Base-by-base conservation (phyloP, 2,113 vertebrate genomes). In the Thinocorus orbignyianus region DNA sequence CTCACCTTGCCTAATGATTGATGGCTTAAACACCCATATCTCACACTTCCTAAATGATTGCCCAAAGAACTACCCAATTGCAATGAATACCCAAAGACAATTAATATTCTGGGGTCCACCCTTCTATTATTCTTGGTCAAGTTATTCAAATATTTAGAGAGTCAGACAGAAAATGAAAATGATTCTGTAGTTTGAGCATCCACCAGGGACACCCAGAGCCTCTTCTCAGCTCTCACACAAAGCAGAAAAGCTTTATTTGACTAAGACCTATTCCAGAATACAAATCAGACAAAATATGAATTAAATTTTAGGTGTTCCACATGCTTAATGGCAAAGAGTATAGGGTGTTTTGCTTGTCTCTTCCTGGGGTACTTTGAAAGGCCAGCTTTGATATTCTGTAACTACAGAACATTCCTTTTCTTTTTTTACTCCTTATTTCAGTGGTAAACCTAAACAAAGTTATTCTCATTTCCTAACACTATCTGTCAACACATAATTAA, bases 81-180 rank as follows among this genome's bases (percentile, higher is more conserved):
- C 39, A 82, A 10, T 11, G 25, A 72, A 39, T 42, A 8, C 13
- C 41, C 24, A 17, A 60, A 87, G 17, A 41, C 7, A 58, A 68
- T 89, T 74, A 62, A 19, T 54, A 81, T 87, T 86, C 77, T 66
- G 33, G 41, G 26, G 19, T 86, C 77, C 60, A 62, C 78, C 23
- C 4, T 26, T 78, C 42, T 84, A 42, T 46, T 83, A 22, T 39
- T 94, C 41, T 94, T 0, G 0, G 42, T 79, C 61, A 74, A 71
- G 84, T 80, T 91, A 65, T 74, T 94, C 42, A 87, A 95, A 93
- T 85, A 95, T 93, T 79, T 97, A 79, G n/a, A 48, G 31, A 66
- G 18, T 30, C n/a, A 74, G 64, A 20, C 55, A 70, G 87, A 93
- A 92, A 87, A 74, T 35, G 17, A 85, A 79, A 91, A 81, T 37